Evolutionary conservation across 2,113 vertebrate genomes (phyloP).

Genomic region (Pterophyllum scalare): DNA sequence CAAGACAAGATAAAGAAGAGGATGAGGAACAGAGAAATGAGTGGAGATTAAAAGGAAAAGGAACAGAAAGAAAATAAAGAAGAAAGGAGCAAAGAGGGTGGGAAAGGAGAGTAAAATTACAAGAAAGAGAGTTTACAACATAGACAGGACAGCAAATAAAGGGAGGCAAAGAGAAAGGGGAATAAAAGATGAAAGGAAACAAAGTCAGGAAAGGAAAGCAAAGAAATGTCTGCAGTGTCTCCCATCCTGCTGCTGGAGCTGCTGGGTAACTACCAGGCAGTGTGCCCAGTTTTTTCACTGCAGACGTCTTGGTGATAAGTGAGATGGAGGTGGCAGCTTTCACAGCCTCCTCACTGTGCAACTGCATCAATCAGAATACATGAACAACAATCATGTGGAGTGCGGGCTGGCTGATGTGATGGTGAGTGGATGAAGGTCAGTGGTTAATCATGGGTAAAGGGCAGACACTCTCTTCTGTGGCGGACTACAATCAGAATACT

Average conservation of each 20-base stretch:
- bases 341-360: not conserved
- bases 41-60: too few relatives aligned
- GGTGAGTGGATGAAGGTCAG: slow-evolving; percentile 49
- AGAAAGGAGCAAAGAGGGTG: not conserved
- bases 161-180: not conserved
- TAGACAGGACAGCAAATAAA: too few relatives aligned
- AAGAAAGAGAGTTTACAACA: too few relatives aligned
- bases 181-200: not conserved
- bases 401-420: not conserved
- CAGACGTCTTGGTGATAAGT: slow-evolving; percentile 15
- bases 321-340: not conserved
- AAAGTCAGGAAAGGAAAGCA: too few relatives aligned
- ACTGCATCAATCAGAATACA: slow-evolving; percentile 22
- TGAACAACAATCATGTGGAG: not conserved
- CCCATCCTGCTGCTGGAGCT: not conserved
- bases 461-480: not conserved
- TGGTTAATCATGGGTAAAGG: slow-evolving; percentile 45
- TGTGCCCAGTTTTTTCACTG: not conserved
- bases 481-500: slow-evolving; percentile 3
- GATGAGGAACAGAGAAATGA: too few relatives aligned
- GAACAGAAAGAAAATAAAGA: not conserved
- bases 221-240: not conserved
- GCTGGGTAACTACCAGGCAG: slow-evolving; percentile 7
- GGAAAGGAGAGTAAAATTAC: not conserved
- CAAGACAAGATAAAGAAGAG: too few relatives aligned